phyloP scores from a whole-genome alignment of 30 jellyfish, hydroid and myxozoan species.

The Aurelia sp. region DNA sequence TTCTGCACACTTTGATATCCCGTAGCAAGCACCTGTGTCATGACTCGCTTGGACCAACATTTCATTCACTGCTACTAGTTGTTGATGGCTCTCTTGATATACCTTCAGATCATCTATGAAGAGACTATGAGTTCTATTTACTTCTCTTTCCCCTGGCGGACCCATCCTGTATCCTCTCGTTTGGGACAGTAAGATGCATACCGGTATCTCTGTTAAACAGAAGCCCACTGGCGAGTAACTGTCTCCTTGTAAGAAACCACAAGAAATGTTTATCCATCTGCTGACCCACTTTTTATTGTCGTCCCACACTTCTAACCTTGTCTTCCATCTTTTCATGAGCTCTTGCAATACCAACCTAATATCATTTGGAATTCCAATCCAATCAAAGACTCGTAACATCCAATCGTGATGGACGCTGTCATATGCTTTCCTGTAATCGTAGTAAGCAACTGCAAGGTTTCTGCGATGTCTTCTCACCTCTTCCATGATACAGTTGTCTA shows the following conservation, averaged over 20 bases:
- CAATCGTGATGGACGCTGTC: conserved; percentile 9
- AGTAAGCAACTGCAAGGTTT: conserved; percentile 7
- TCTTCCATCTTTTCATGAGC: conserved; percentile 1
- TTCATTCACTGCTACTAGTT: no score
- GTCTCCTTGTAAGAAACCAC: conserved; percentile 53
- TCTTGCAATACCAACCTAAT: background rate
- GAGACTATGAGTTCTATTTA: no score
- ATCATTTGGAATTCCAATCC: conserved; percentile 2
- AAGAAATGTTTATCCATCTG: conserved; percentile 38
- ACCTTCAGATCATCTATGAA: no score
- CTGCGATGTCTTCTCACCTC: conserved; percentile 5
- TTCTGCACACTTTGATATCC: no score
- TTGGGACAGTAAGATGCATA: no score
- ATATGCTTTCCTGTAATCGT: background rate
- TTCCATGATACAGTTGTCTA: conserved; percentile 5
- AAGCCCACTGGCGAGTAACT: conserved; percentile 43
- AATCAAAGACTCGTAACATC: conserved; percentile 10
- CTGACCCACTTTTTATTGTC: conserved; percentile 10
- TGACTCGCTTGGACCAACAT: no score
- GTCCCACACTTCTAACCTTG: conserved; percentile 22
- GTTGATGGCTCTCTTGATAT: no score
- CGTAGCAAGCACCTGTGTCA: no score
- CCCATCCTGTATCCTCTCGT: no score
- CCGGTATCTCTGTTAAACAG: no score
- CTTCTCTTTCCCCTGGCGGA: no score